A percentile compares a stretch with the other conserved stretches of the same genome.
Conservation (phyloP, 1,140 invertebrate genomes). For the Drosophila baimaii region DNA sequence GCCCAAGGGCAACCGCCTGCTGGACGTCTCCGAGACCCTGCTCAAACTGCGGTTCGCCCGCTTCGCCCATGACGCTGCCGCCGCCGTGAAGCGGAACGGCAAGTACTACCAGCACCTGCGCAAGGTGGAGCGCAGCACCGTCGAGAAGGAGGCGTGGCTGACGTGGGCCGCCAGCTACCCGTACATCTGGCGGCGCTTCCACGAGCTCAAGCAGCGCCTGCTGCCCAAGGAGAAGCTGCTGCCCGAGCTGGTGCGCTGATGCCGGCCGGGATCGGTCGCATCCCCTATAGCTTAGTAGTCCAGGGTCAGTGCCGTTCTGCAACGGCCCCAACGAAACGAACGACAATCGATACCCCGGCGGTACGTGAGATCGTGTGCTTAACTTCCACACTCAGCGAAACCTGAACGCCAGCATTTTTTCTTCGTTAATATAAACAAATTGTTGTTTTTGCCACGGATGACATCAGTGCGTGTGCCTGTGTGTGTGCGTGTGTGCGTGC, state of each 20-base stretch:
- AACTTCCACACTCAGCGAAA: slow-evolving; percentile 37
- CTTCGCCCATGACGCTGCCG: slow-evolving; percentile 65
- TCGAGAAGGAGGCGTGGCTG: slow-evolving; percentile 68
- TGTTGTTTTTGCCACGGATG: slow-evolving; percentile 48
- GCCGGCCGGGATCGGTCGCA: neutral
- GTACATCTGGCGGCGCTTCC: slow-evolving; percentile 69
- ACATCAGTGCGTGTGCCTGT: slow-evolving; percentile 37
- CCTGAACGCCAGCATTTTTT: slow-evolving; percentile 38
- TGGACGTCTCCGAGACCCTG: slow-evolving; percentile 76
- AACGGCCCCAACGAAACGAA: slow-evolving; percentile 27
- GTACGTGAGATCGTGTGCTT: slow-evolving; percentile 60
- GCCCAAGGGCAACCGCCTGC: slow-evolving; percentile 66
- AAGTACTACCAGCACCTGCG: slow-evolving; percentile 78
- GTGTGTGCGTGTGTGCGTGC: slow-evolving; percentile 32
- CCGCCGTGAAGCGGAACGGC: slow-evolving; percentile 60
- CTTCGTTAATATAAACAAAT: slow-evolving; percentile 33
- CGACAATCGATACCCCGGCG: slow-evolving; percentile 32
- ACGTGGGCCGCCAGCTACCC: slow-evolving; percentile 68
- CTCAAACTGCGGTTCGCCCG: slow-evolving; percentile 73
- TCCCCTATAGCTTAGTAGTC: slow-evolving; percentile 37
- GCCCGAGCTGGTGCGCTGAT: slow-evolving; percentile 76
- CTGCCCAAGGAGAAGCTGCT: slow-evolving; percentile 73
- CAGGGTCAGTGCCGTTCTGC: slow-evolving; percentile 25
- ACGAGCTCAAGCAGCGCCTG: slow-evolving; percentile 62
- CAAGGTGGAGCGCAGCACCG: slow-evolving; percentile 65